Evolutionary conservation across 2,113 vertebrate genomes (phyloP).

Genomic region (Tricholaema leucomelas): DNA sequence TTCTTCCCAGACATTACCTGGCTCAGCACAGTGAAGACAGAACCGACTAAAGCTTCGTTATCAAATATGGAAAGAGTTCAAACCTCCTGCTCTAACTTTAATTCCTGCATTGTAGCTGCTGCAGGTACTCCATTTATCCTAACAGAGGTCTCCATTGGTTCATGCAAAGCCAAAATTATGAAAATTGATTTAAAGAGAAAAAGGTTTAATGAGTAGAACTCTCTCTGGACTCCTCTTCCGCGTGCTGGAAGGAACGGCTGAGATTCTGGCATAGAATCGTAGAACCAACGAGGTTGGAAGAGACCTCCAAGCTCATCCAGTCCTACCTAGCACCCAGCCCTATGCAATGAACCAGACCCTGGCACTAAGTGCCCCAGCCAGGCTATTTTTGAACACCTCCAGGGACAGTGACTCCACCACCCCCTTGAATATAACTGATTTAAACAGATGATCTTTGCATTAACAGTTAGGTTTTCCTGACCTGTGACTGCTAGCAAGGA

Average conservation of each 20-base stretch:
- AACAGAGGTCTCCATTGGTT: slow-evolving; percentile 60
- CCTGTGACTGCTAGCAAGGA: no score
- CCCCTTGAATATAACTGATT: no score
- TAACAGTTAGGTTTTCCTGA: no score
- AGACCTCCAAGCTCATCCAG: no score
- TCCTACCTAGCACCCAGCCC: no score
- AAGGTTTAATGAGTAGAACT: slow-evolving; percentile 59
- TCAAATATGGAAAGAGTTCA: slow-evolving; percentile 54
- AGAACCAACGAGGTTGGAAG: no score
- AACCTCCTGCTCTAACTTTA: slow-evolving; percentile 64
- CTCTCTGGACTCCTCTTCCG: slow-evolving; percentile 31
- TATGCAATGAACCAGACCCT: no score
- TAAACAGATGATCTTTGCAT: no score
- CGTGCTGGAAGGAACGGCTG: slow-evolving; percentile 26
- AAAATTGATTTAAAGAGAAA: slow-evolving; percentile 63
- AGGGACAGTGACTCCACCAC: no score
- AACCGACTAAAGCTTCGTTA: slow-evolving; percentile 38
- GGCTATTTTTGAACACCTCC: no score
- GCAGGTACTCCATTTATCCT: slow-evolving; percentile 59
- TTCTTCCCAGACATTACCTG: slow-evolving; percentile 17
- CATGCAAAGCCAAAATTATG: slow-evolving; percentile 22
- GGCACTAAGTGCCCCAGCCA: no score
- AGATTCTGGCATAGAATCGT: no score
- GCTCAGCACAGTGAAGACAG: slow-evolving; percentile 9
- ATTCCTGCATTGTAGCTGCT: slow-evolving; percentile 8